Percentiles rank a stretch among this genome's conserved stretches.
phyloP scores from a whole-genome alignment of 2,888 invertebrate species.

The Habrosyne pyritoides region DNA sequence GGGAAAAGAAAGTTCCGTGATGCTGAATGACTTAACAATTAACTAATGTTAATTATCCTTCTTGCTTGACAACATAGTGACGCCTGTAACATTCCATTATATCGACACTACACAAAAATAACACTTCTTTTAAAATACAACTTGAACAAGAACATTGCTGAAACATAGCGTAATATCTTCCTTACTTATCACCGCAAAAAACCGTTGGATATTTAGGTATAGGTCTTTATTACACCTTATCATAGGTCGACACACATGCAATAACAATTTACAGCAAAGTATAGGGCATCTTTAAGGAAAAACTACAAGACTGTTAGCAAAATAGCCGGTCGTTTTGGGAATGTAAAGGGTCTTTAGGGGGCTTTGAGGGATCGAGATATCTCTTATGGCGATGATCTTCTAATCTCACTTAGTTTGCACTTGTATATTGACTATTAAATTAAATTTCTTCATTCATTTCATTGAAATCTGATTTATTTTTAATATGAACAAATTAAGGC shows the following conservation, averaged over 20 bases:
- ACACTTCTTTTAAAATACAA: background rate
- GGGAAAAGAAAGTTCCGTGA: too few species aligned
- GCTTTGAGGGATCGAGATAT: conserved; percentile 15
- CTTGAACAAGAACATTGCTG: background rate
- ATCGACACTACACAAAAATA: background rate
- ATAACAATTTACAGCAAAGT: conserved; percentile 42
- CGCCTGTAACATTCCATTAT: too few species aligned
- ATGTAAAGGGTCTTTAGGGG: conserved; percentile 20
- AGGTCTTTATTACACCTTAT: conserved; percentile 27
- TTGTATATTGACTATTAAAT: too few species aligned
- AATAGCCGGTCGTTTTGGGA: conserved; percentile 33
- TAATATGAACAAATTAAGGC: too few species aligned
- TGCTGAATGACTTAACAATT: too few species aligned
- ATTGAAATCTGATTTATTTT: too few species aligned
- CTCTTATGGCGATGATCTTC: conserved; percentile 12
- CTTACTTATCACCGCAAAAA: background rate
- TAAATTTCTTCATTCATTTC: too few species aligned
- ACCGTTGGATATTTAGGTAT: background rate
- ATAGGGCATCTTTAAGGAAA: conserved; percentile 28
- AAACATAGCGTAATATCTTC: background rate
- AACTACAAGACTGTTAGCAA: conserved; percentile 37
- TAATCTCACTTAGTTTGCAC: conserved; percentile 5
- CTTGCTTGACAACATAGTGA: too few species aligned
- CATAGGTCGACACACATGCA: conserved; percentile 32
- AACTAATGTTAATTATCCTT: too few species aligned